Conservation (phyloP, 92 coral and sea anemone species). For the Phenganax subtilis region DNA sequence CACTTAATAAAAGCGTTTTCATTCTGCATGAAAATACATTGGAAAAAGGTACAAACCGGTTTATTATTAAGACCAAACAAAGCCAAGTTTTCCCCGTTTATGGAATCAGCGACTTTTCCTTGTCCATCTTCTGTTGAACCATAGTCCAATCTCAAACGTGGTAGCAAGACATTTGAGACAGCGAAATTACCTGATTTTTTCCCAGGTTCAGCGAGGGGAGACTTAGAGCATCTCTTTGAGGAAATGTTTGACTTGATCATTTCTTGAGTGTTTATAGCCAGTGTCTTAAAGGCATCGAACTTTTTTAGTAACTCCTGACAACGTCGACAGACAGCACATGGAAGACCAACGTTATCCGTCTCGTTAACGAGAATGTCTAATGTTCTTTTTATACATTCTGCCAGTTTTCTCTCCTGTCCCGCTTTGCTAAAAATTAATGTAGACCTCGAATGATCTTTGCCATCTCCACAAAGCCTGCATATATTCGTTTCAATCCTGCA, state of each 20-base stretch:
- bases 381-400: background rate
- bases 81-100: background rate
- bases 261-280: conserved; percentile 3
- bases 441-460: conserved; percentile 9
- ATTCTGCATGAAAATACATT: background rate
- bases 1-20: background rate
- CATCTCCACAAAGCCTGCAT: conserved; percentile 38
- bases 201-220: conserved; percentile 4
- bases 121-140: too few relatives aligned
- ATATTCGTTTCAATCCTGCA: conserved; percentile 7
- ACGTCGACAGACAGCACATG: conserved; percentile 21
- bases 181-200: background rate
- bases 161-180: too few relatives aligned
- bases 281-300: conserved; percentile 11
- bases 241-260: conserved; percentile 9
- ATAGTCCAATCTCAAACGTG: too few relatives aligned
- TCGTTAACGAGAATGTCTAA: background rate
- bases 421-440: conserved; percentile 23
- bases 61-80: background rate
- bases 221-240: conserved; percentile 13
- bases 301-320: background rate
- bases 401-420: conserved; percentile 20
- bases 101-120: too few relatives aligned
- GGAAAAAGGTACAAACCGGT: background rate
- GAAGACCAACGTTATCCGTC: conserved; percentile 5